A percentile compares a stretch with the other conserved stretches of the same genome.
These are phyloP conservation scores for Automeris io DNA, from an alignment of 2,888 invertebrate species.

Conservation along the genomic window DNA sequence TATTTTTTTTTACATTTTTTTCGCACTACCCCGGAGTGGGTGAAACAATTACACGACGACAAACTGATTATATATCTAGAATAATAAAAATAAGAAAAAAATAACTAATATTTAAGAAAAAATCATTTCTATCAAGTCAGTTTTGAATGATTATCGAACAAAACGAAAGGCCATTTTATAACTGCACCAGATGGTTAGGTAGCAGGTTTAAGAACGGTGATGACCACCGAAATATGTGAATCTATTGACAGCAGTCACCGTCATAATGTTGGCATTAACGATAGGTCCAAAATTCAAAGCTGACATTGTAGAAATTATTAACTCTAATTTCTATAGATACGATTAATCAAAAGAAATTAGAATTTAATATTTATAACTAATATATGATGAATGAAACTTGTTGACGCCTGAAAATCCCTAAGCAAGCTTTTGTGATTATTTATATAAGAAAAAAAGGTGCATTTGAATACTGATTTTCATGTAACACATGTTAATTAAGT, in stretches of 20 bases:
- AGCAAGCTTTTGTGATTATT: slow-evolving; percentile 24
- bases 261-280: too few relatives aligned
- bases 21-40: slow-evolving; percentile 64
- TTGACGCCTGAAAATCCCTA: slow-evolving; percentile 24
- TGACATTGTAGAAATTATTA: slow-evolving; percentile 49
- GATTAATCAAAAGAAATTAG: slow-evolving; percentile 22
- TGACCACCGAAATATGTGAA: too few relatives aligned
- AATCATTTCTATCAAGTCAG: slow-evolving; percentile 42
- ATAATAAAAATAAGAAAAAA: slow-evolving; percentile 35
- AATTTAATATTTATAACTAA: slow-evolving; percentile 24
- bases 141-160: slow-evolving; percentile 40
- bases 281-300: slow-evolving; percentile 40
- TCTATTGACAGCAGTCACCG: too few relatives aligned
- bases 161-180: too few relatives aligned
- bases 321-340: slow-evolving; percentile 28
- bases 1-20: slow-evolving; percentile 36
- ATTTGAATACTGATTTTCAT: slow-evolving; percentile 28
- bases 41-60: slow-evolving; percentile 66
- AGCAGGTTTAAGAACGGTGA: too few relatives aligned
- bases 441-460: slow-evolving; percentile 32
- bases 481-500: slow-evolving; percentile 1
- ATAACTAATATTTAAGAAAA: slow-evolving; percentile 25
- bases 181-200: too few relatives aligned
- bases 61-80: slow-evolving; percentile 44
- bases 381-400: slow-evolving; percentile 31